Evolutionary conservation across 2,888 invertebrate genomes (phyloP).

Genomic region (Noctua pronuba): DNA sequence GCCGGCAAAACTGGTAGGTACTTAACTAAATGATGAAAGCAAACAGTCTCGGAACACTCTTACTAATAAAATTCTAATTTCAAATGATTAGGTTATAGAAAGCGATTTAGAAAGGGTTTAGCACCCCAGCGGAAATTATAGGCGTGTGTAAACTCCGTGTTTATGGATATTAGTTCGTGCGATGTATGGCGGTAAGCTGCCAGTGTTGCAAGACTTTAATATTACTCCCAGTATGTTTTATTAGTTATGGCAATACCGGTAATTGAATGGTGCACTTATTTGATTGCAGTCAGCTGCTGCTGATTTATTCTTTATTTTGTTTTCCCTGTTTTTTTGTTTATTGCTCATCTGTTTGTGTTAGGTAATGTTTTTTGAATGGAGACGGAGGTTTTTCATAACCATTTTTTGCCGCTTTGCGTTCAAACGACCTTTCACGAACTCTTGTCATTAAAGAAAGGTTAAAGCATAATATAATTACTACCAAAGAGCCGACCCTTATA

Average conservation of each 20-base stretch:
- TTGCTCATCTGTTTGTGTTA: background rate
- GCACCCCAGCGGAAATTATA: constrained; percentile 49
- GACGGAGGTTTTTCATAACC: background rate
- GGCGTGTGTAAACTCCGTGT: constrained; percentile 41
- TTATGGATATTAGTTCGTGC: constrained; percentile 50
- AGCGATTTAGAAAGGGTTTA: constrained; percentile 47
- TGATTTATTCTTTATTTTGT: constrained; percentile 7
- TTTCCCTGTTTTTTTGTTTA: background rate
- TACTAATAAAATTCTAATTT: constrained; percentile 48
- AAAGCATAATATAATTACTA: constrained; percentile 17
- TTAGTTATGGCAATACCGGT: constrained; percentile 31
- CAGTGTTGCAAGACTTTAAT: constrained; percentile 42
- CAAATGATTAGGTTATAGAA: constrained; percentile 43
- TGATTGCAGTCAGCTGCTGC: constrained; percentile 31
- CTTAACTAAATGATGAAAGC: constrained; percentile 24
- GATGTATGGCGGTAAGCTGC: constrained; percentile 40
- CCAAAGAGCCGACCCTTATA: constrained; percentile 1
- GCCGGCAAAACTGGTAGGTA: constrained; percentile 3
- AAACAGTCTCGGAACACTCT: background rate
- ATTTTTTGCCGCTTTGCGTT: background rate
- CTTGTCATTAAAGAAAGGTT: constrained; percentile 26
- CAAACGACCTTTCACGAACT: constrained; percentile 29
- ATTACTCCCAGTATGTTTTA: constrained; percentile 40
- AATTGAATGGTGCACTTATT: constrained; percentile 46
- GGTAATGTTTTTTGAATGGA: constrained; percentile 13